These are phyloP conservation scores for Drosophila nannoptera DNA, from an alignment of 1,140 invertebrate species.

Conservation along the genomic window DNA sequence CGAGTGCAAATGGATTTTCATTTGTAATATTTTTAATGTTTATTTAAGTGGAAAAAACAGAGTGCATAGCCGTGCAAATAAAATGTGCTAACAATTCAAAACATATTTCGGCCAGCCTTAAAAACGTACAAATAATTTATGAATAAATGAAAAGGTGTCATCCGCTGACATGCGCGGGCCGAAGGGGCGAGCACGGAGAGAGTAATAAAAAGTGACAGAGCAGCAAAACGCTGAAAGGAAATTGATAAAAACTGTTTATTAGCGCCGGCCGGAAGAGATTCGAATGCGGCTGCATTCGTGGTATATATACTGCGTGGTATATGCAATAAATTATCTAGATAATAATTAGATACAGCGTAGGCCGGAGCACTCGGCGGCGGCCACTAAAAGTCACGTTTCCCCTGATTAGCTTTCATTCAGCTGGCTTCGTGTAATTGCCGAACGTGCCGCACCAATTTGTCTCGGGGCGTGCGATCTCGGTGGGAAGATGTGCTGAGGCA, in stretches of 20 bases:
- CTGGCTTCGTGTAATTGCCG: constrained; percentile 1
- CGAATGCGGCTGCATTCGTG: too few relatives aligned
- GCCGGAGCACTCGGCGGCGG: background rate
- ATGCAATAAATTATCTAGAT: background rate
- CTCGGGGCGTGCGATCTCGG: background rate
- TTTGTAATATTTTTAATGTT: constrained; percentile 39
- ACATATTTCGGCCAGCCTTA: constrained; percentile 11
- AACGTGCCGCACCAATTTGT: constrained; percentile 22
- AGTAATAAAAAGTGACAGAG: too few relatives aligned
- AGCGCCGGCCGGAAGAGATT: too few relatives aligned
- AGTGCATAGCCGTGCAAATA: constrained; percentile 17
- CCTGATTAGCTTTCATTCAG: constrained; percentile 1
- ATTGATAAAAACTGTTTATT: too few relatives aligned
- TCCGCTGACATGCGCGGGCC: too few relatives aligned
- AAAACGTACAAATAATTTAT: background rate
- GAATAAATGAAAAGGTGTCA: background rate
- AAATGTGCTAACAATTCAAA: constrained; percentile 24
- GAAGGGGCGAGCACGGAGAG: too few relatives aligned
- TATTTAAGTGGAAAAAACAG: constrained; percentile 29
- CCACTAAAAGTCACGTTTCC: constrained; percentile 3
- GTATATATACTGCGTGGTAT: too few relatives aligned
- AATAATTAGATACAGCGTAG: too few relatives aligned
- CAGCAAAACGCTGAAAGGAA: too few relatives aligned
- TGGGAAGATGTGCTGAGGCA: too few relatives aligned
- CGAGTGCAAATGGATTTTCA: constrained; percentile 51